These are phyloP conservation scores for Calephelis virginiensis DNA, from an alignment of 1,140 invertebrate species.

Conservation along the genomic window DNA sequence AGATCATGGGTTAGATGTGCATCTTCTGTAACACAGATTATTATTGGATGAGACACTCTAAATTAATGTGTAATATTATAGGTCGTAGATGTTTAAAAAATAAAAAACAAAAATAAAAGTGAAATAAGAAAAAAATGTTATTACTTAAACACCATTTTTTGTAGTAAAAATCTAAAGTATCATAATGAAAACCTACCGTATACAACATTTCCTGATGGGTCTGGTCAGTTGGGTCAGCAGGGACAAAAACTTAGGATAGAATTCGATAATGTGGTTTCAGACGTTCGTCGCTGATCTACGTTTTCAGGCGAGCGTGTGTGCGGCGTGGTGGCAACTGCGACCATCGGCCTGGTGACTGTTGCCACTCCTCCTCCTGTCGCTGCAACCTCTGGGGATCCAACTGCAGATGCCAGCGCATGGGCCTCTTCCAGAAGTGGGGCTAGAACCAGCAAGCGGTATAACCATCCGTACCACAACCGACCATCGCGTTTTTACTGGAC, in stretches of 20 bases:
- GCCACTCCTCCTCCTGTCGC: conserved; percentile 90
- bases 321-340: conserved; percentile 90
- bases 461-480: conserved; percentile 54
- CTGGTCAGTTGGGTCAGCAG: conserved; percentile 23
- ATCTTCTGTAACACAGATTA: too few relatives aligned
- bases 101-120: too few relatives aligned
- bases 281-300: conserved; percentile 91
- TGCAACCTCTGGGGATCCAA: conserved; percentile 95
- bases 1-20: too few relatives aligned
- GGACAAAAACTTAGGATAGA: conserved; percentile 65
- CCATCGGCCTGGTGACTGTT: conserved; percentile 91
- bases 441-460: conserved; percentile 50
- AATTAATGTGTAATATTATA: too few relatives aligned
- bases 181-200: too few relatives aligned
- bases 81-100: too few relatives aligned
- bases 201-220: neutral
- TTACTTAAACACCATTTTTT: too few relatives aligned
- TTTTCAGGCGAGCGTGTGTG: conserved; percentile 92
- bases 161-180: too few relatives aligned
- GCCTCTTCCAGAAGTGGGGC: conserved; percentile 94
- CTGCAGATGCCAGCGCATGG: conserved; percentile 92
- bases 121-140: too few relatives aligned
- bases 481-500: conserved; percentile 57
- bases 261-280: conserved; percentile 81
- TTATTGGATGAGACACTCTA: too few relatives aligned